These are phyloP conservation scores for Drosophila athabasca DNA, from an alignment of 1,140 invertebrate genomes.

Conservation along the genomic window DNA sequence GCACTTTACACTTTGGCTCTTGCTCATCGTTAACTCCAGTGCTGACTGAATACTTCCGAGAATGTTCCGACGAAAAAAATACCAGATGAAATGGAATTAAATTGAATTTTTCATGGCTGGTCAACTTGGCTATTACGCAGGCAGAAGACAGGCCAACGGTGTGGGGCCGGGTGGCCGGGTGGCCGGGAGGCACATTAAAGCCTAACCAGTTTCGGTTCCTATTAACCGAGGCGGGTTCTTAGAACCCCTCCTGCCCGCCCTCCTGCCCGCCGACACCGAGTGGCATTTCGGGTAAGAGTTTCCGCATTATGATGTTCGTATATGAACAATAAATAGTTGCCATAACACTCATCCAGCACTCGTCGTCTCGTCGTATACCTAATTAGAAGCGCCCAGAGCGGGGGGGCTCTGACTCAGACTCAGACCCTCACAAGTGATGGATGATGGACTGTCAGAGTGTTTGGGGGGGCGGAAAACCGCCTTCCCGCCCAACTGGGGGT, in stretches of 20 bases:
- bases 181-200: conserved; percentile 65
- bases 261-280: conserved; percentile 14
- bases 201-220: conserved; percentile 63
- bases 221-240: conserved; percentile 66
- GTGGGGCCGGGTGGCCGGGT: conserved; percentile 31
- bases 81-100: conserved; percentile 56
- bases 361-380: conserved; percentile 18
- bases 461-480: background rate
- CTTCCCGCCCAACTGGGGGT: conserved; percentile 1
- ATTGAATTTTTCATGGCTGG: conserved; percentile 73
- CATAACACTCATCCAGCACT: conserved; percentile 43
- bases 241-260: conserved; percentile 43
- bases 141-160: conserved; percentile 22
- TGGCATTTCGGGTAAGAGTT: conserved; percentile 52
- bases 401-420: background rate
- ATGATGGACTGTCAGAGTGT: conserved; percentile 4
- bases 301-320: conserved; percentile 55
- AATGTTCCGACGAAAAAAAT: conserved; percentile 50
- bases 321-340: conserved; percentile 58
- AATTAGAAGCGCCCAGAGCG: conserved; percentile 56
- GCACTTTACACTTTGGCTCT: conserved; percentile 55
- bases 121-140: conserved; percentile 62
- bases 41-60: conserved; percentile 47
- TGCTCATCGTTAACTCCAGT: conserved; percentile 32
- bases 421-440: conserved; percentile 1